Evolutionary conservation across 2,797 vertebrate species (phyloP), one percentile per base, ranked within the genome.

Genomic region (Falco columbarius): DNA sequence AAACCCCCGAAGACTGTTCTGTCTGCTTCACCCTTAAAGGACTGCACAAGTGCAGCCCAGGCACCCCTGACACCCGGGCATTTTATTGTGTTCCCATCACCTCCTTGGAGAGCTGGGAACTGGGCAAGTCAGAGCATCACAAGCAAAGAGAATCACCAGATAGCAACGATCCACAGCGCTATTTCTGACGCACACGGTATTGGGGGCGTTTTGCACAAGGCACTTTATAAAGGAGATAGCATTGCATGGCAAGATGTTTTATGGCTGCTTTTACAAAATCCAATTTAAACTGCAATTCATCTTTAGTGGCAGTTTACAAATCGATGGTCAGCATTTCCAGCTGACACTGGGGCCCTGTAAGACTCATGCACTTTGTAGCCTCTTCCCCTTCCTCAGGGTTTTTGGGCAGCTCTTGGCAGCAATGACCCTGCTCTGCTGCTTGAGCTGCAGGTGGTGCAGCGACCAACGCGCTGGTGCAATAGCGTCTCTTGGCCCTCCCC

Each of bases 391-490:
- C 52, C 49, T 22, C 6, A 0, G 36, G 18, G 18, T 38, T 85
- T 32, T n/a, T 24, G 7, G 3, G 29, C 46, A 6, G 42, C 46
- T 24, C 46, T 29, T 11, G 34, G 21, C n/a, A 44, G 44, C 56
- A 8, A 3, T 5, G 12, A 27, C 46, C 23, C 49, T 12, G 6
- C 59, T 27, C 67, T 36, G 55, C 42, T 7, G 14, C 52, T 10
- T 3, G 10, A 38, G 84, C 55, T 29, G 40, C 0, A 0, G 40
- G 4, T 3, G 0, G 32, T 6, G 2, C 70, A 47, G 62, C 3
- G 9, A 32, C 36, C 1, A 1, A 12, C 4, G 2, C 6, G 14
- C n/a, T 13, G 12, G 7, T 27, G 27, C 10, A 0, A 10, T 8
- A 10, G 38, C 20, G 20, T 9, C 47, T 46, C 65, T 47, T 6